Conservation (phyloP, 1,140 invertebrate genomes). For the Euwallacea similis region DNA sequence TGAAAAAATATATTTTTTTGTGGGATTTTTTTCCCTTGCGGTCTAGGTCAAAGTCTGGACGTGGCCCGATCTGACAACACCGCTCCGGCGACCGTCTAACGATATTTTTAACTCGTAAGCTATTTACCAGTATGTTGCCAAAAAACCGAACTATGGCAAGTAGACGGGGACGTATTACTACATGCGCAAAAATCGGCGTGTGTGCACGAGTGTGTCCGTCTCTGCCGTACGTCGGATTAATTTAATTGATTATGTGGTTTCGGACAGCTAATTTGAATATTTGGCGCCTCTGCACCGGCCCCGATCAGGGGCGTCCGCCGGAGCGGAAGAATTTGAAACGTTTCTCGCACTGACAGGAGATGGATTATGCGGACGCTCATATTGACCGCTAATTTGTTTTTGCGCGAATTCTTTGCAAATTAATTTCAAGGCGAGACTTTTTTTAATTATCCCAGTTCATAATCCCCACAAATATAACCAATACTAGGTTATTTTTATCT, state of each 20-base stretch:
- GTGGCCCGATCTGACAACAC: constrained; percentile 6
- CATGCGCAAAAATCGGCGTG: background rate
- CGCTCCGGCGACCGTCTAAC: constrained; percentile 13
- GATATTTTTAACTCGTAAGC: constrained; percentile 36
- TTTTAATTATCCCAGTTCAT: too few relatives aligned
- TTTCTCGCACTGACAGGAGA: background rate
- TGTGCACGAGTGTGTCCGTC: background rate
- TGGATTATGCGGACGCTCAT: too few relatives aligned
- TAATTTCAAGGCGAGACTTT: too few relatives aligned
- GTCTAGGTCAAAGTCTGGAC: background rate
- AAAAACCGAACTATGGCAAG: constrained; percentile 34
- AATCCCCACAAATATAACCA: background rate
- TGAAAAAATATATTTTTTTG: too few relatives aligned
- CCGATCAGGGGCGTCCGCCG: background rate
- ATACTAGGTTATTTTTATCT: constrained; percentile 3
- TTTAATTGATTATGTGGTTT: constrained; percentile 19
- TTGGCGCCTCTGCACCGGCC: constrained; percentile 11
- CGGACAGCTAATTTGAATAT: constrained; percentile 16
- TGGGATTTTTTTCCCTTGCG: too few relatives aligned
- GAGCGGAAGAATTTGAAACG: constrained; percentile 2
- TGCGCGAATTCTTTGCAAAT: too few relatives aligned
- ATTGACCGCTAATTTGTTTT: too few relatives aligned
- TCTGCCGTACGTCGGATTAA: background rate
- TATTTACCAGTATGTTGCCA: constrained; percentile 33
- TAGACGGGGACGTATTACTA: constrained; percentile 15